Base-by-base conservation (phyloP, 1,140 invertebrate genomes). In the Lepidurus couesii region DNA sequence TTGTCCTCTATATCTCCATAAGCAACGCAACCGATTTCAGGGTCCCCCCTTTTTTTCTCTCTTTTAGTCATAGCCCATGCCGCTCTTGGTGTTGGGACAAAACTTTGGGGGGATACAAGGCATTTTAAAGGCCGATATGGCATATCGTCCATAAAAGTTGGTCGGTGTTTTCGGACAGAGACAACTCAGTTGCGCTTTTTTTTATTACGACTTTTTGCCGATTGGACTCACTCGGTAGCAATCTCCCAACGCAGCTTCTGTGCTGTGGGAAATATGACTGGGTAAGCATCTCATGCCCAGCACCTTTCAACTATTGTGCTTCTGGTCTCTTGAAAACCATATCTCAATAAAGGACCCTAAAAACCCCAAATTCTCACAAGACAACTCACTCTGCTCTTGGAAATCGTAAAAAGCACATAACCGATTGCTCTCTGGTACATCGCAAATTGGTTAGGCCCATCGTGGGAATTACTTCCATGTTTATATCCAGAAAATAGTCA, bases 241-340 rank as follows among this genome's bases (percentile, higher is more conserved):
- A 65, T 65, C 16, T 65, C 53, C 53, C 53, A 13, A 16, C 53
- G 53, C 21, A 65, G 53, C 53, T 65, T 65, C 53, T 16, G 53
- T 65, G 53, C 53, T 65, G 53, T 65, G 53, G 53, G 53, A 65
- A 65, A 65, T 65, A 65, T 65, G 53, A 65, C 53, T 65, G 53
- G 53, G 53, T 65, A n/a, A 65, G 16, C 53, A 65, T 65, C 53
- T 65, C 53, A 65, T 65, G 53, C 53, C 53, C 53, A 65, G 9
- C 53, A 65, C 53, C 53, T 65, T 65, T 16, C 53, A 65, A 65
- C 53, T 65, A n/a, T 65, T 13, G 53, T n/a, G 53, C 53, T 65
- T 21, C 53, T 65, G 53, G 53, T 65, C 21, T 34, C 34, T 65
- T 65, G 8, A 65, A 65, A 65, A 16, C 53, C 53, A 65, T 65